phyloP scores from a whole-genome alignment of 2,888 invertebrate genomes.

The Thecophora atra region DNA sequence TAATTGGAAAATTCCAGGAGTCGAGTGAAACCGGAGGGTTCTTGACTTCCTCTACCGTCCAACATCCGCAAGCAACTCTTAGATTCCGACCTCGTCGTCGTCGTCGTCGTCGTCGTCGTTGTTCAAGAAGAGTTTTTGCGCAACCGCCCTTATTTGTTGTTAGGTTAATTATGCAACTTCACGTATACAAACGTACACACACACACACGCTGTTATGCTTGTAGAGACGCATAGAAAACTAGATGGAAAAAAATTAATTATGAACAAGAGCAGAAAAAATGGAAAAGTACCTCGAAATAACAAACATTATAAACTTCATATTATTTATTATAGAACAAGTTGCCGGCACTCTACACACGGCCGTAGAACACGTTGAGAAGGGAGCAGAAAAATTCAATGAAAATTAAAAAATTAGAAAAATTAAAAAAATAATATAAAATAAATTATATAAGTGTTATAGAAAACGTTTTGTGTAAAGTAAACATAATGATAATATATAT shows the following conservation, averaged over 20 bases:
- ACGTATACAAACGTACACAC: too few relatives aligned
- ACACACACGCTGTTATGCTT: too few relatives aligned
- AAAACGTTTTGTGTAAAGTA: neutral
- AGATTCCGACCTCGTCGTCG: too few relatives aligned
- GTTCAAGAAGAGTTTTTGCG: neutral
- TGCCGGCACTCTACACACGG: neutral
- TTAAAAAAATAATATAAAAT: neutral
- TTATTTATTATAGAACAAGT: neutral
- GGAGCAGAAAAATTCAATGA: too few relatives aligned
- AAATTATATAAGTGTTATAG: neutral
- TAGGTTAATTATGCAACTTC: conserved; percentile 25
- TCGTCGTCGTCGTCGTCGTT: too few relatives aligned
- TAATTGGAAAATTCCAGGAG: conserved; percentile 36
- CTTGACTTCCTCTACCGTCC: too few relatives aligned
- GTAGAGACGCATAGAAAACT: neutral
- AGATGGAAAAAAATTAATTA: conserved; percentile 19
- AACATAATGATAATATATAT: too few relatives aligned
- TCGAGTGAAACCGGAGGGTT: neutral
- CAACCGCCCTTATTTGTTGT: conserved; percentile 26
- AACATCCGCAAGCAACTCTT: too few relatives aligned
- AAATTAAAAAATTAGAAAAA: neutral
- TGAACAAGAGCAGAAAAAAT: neutral
- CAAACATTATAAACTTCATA: conserved; percentile 21
- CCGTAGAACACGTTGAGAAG: neutral
- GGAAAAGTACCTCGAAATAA: neutral